Evolutionary conservation across 1,140 invertebrate species (phyloP).

Genomic region (Lutraria rhynchaena): DNA sequence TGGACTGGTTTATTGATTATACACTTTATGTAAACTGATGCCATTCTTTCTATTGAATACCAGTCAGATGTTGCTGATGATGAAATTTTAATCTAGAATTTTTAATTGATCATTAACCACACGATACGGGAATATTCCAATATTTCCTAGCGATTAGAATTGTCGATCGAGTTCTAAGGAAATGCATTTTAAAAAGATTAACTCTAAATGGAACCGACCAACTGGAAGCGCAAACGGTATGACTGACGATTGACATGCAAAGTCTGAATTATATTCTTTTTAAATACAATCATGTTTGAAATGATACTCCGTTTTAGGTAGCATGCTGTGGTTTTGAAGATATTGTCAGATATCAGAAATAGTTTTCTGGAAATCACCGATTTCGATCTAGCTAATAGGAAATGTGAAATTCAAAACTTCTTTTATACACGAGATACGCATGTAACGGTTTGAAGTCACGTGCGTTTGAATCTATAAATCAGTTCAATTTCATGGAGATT

Average conservation of each 20-base stretch:
- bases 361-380: no score
- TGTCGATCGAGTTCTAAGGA: conserved; percentile 28
- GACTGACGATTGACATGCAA: conserved; percentile 30
- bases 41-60: background rate
- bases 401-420: no score
- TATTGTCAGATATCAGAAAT: no score
- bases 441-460: no score
- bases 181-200: conserved; percentile 43
- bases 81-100: conserved; percentile 41
- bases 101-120: conserved; percentile 33
- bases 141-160: conserved; percentile 14
- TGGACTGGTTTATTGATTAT: no score
- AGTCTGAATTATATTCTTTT: conserved; percentile 19
- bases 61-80: conserved; percentile 33
- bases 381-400: no score
- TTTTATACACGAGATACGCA: no score
- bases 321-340: no score
- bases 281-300: background rate
- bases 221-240: conserved; percentile 27
- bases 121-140: conserved; percentile 27
- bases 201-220: conserved; percentile 5
- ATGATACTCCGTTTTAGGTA: no score
- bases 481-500: no score
- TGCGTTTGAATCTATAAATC: no score
- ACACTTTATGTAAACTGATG: no score